Percentiles rank a stretch among this genome's conserved stretches.
phyloP scores from a whole-genome alignment of 2,797 vertebrate species.

The Eulemur albifrons region DNA sequence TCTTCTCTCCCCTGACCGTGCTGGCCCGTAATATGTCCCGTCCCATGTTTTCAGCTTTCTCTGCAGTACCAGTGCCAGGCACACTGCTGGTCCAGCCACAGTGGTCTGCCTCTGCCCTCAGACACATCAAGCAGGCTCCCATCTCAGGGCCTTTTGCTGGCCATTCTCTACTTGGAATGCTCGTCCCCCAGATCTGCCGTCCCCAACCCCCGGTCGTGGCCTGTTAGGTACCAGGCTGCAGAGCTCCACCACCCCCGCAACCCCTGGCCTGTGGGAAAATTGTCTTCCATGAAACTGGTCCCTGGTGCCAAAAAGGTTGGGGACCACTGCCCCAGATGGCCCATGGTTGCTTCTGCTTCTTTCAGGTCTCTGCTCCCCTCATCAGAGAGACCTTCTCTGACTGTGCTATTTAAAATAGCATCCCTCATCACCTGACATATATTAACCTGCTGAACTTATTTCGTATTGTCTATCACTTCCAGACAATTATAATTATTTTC shows the following conservation, averaged over 20 bases:
- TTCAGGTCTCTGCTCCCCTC: not conserved
- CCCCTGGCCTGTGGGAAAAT: too few relatives aligned
- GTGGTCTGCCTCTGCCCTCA: not conserved
- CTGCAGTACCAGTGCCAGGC: not conserved
- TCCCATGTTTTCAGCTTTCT: not conserved
- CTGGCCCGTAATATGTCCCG: not conserved
- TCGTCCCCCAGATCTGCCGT: not conserved
- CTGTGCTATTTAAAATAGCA: not conserved
- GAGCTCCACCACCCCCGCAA: too few relatives aligned
- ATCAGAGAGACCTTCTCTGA: not conserved
- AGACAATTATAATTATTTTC: not conserved
- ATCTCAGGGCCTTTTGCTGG: not conserved
- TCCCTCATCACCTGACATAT: not conserved
- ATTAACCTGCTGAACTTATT: not conserved
- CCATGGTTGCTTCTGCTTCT: not conserved
- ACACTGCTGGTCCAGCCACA: not conserved
- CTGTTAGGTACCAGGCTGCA: too few relatives aligned
- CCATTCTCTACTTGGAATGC: not conserved
- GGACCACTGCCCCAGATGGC: too few relatives aligned
- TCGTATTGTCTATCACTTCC: not conserved
- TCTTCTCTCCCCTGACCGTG: not conserved
- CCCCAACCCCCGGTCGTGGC: too few relatives aligned
- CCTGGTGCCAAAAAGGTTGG: too few relatives aligned
- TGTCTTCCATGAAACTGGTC: too few relatives aligned
- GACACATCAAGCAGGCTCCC: not conserved